A percentile compares a stretch with the other conserved stretches of the same genome.
Conservation (phyloP, 2,888 invertebrate species). For the Spialia ferax region DNA sequence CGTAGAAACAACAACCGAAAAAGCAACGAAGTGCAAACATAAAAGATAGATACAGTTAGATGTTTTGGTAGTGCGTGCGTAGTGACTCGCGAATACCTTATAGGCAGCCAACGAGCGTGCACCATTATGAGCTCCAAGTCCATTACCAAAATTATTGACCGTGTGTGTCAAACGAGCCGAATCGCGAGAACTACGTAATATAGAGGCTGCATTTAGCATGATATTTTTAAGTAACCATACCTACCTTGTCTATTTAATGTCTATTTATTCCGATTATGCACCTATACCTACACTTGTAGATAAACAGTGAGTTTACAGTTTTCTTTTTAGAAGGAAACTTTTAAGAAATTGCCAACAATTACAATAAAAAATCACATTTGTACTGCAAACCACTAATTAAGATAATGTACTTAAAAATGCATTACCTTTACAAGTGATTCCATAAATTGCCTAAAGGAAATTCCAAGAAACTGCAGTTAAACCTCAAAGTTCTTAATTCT, state of each 20-base stretch:
- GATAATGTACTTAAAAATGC: slow-evolving; percentile 32
- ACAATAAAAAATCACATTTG: not conserved
- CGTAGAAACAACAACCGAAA: slow-evolving; percentile 61
- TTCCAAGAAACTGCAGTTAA: slow-evolving; percentile 23
- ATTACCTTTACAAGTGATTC: slow-evolving; percentile 20
- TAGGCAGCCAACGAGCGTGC: slow-evolving; percentile 56
- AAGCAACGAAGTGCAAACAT: slow-evolving; percentile 75
- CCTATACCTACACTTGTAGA: no score
- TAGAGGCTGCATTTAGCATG: not conserved
- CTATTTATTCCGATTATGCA: no score
- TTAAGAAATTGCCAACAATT: not conserved
- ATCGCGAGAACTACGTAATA: slow-evolving; percentile 1
- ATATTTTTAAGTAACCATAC: no score
- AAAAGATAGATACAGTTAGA: slow-evolving; percentile 69
- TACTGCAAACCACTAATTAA: slow-evolving; percentile 23
- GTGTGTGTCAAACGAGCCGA: slow-evolving; percentile 31
- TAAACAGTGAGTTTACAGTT: no score
- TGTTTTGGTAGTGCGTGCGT: slow-evolving; percentile 62
- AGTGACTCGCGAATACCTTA: slow-evolving; percentile 59
- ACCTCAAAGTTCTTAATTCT: slow-evolving; percentile 14
- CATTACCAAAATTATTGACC: slow-evolving; percentile 64
- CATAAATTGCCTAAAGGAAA: slow-evolving; percentile 13
- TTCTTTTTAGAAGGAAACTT: no score
- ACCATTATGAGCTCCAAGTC: slow-evolving; percentile 58
- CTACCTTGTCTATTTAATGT: no score